Conservation (phyloP, 1,140 invertebrate species). For the Acromyrmex echinatior region DNA sequence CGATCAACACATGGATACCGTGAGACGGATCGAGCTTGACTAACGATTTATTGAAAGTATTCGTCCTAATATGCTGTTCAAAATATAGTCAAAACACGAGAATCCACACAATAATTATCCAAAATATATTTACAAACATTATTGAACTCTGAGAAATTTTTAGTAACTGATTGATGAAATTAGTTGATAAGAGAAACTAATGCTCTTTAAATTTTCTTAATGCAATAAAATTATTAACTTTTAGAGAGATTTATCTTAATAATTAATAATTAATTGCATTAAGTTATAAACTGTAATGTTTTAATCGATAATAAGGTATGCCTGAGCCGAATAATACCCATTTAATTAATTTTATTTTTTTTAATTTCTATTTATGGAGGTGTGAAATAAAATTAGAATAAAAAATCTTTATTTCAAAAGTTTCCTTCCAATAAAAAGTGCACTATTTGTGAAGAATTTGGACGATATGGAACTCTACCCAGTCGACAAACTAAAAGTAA, state of each 20-base stretch:
- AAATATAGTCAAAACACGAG: not conserved
- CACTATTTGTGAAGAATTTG: too few species aligned
- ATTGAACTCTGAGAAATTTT: not conserved
- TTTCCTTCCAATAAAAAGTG: too few species aligned
- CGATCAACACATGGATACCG: not conserved
- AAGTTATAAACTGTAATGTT: not conserved
- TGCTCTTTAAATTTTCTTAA: not conserved
- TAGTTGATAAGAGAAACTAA: not conserved
- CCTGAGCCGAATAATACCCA: too few species aligned
- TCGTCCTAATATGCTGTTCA: not conserved
- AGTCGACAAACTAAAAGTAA: too few species aligned
- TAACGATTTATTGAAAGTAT: not conserved
- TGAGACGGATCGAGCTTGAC: not conserved
- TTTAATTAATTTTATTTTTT: too few species aligned
- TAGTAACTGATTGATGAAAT: not conserved
- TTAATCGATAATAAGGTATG: too few species aligned
- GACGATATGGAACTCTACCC: too few species aligned
- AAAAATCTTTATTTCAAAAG: too few species aligned
- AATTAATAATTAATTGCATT: slow-evolving; percentile 14
- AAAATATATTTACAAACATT: not conserved
- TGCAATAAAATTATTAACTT: not conserved
- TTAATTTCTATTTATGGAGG: too few species aligned
- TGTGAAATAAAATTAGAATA: too few species aligned
- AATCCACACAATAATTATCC: not conserved
- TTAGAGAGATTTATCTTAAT: not conserved